Evolutionary conservation across 2,113 vertebrate species (phyloP).

Genomic region (Xyrauchen texanus): DNA sequence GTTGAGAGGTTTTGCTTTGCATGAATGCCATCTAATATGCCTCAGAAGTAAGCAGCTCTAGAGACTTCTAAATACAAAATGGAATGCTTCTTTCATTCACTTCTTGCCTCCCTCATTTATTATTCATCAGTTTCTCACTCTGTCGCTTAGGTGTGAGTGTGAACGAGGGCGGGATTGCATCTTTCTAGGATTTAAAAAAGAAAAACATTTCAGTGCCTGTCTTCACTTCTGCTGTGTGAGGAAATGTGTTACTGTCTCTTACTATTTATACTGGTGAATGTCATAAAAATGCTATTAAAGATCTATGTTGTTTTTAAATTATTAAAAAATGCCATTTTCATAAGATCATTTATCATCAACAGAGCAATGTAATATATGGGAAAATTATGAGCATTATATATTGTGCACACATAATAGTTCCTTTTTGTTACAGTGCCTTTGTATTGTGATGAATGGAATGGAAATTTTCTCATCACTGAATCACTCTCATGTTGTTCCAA

Average conservation of each 20-base stretch:
- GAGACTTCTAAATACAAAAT: background rate
- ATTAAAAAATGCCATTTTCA: background rate
- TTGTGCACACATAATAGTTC: background rate
- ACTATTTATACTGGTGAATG: background rate
- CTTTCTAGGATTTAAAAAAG: conserved; percentile 37
- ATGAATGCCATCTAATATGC: too few species aligned
- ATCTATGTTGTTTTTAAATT: background rate
- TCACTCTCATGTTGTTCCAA: too few species aligned
- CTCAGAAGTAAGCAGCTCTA: too few species aligned
- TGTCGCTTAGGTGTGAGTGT: conserved; percentile 60
- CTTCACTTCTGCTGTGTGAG: conserved; percentile 31
- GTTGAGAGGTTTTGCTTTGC: too few species aligned
- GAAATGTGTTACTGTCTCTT: conserved; percentile 23
- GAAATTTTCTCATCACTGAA: too few species aligned
- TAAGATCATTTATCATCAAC: background rate
- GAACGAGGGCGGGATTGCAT: conserved; percentile 51
- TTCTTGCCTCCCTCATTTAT: conserved; percentile 58
- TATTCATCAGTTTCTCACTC: conserved; percentile 53
- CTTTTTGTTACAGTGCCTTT: too few species aligned
- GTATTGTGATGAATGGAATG: too few species aligned
- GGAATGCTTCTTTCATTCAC: conserved; percentile 2
- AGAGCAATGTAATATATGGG: background rate
- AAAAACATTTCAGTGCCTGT: background rate
- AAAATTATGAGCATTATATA: background rate
- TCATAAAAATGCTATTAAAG: too few species aligned